Evolutionary conservation across 2,888 invertebrate genomes (phyloP), one percentile per base, ranked within the genome.

Genomic region (Cephalotes varians): DNA sequence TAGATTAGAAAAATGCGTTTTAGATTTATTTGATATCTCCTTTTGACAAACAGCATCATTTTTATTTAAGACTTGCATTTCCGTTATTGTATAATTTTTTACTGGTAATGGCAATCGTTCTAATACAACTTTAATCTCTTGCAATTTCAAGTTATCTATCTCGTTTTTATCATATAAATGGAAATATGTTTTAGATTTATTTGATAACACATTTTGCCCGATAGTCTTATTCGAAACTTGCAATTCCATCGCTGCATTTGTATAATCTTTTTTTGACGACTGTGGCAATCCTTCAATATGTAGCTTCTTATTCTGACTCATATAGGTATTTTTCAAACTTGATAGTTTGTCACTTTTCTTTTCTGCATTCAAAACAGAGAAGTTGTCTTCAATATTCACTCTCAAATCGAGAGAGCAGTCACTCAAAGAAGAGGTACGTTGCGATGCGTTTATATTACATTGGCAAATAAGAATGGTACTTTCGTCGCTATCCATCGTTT

Each of bases 391-490:
- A 28, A 10, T 1, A 28, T n/a, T 40, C 12, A 51, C 15, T 51
- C 7, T 37, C 2, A 37, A 1, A 62, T 34, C 6, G 18, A 49
- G 2, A 62, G 44, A 28, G 44, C 25, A 72, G 9, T 40, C n/a
- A 40, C 28, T 28, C 4, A 28, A 40, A 31, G 28, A 56, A 18
- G n/a, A 65, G 18, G 3, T 10, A 65, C 18, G 12, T 6, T 12
- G 31, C 9, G 47, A 25, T 15, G 2, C 7, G 44, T 10, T 15
- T 25, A 21, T 54, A 12, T 71, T 72, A 83, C 90, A 89, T 51
- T 87, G 21, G 31, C 31, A 88, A 25, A 92, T 86, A 1, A 91
- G 60, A 62, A 91, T 83, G 3, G 91, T 91, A 49, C 88, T 91
- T 10, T 80, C 76, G 81, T 91, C 85, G 67, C 91, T 92, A 37